These are phyloP conservation scores for Pachypanchax playfairii DNA, from an alignment of 2,113 vertebrate genomes.

Conservation along the genomic window DNA sequence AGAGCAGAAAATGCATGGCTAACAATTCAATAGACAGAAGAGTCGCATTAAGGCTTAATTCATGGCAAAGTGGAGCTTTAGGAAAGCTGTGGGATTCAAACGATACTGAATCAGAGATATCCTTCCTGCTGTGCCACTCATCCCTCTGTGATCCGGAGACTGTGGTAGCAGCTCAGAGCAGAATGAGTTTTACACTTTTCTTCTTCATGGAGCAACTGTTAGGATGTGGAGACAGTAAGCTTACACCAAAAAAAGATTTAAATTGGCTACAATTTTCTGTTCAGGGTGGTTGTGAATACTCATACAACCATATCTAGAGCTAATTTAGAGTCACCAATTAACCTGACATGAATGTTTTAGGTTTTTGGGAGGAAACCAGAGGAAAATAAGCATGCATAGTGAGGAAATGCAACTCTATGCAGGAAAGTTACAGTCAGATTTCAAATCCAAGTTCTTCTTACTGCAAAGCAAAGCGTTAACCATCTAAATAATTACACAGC, in stretches of 20 bases:
- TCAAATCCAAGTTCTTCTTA: too few species aligned
- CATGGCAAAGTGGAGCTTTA: slow-evolving; percentile 73
- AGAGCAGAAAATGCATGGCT: slow-evolving; percentile 75
- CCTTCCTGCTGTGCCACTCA: slow-evolving; percentile 48
- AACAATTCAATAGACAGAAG: slow-evolving; percentile 80
- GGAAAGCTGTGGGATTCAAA: slow-evolving; percentile 66
- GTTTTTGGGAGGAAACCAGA: too few species aligned
- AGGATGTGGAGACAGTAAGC: neutral
- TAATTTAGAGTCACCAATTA: too few species aligned
- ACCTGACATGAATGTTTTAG: too few species aligned
- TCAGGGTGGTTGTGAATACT: too few species aligned
- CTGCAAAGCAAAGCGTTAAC: too few species aligned
- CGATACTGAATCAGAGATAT: slow-evolving; percentile 64
- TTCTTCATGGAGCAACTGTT: slow-evolving; percentile 5
- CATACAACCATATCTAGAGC: too few species aligned
- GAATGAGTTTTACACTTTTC: slow-evolving; percentile 41
- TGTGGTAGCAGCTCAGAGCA: slow-evolving; percentile 24
- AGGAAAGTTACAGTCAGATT: too few species aligned
- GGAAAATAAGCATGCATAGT: too few species aligned
- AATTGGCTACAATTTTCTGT: neutral
- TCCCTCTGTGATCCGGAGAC: slow-evolving; percentile 48
- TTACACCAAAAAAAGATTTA: neutral
- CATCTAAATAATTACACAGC: too few species aligned
- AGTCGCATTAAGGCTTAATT: slow-evolving; percentile 78
- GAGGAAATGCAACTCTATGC: too few species aligned